A percentile compares a stretch with the other conserved stretches of the same genome.
phyloP scores from a whole-genome alignment of 2,797 vertebrate species.

The Pachyuromys duprasi region DNA sequence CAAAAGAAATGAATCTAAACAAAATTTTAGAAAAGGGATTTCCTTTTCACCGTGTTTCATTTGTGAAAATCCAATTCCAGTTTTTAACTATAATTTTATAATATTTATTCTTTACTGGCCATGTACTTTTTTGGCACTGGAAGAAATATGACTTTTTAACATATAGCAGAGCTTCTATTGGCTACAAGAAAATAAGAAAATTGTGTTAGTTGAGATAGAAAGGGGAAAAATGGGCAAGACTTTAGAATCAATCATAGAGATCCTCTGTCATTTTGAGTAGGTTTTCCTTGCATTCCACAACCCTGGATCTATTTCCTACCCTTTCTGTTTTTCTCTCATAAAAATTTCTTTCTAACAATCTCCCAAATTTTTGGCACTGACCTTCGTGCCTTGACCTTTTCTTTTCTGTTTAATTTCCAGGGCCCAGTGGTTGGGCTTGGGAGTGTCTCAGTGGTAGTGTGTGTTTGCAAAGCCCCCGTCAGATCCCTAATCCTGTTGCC shows the following conservation, averaged over 20 bases:
- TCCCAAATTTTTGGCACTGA: neutral
- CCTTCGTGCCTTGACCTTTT: conserved; percentile 60
- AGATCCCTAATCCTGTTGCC: neutral
- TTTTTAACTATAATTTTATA: neutral
- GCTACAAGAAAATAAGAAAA: conserved; percentile 1
- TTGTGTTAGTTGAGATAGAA: neutral
- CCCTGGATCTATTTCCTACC: neutral
- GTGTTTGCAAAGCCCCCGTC: neutral
- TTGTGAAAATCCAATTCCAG: neutral
- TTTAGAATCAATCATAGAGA: neutral
- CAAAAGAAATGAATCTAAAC: neutral
- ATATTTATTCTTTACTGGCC: neutral
- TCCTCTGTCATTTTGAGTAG: neutral
- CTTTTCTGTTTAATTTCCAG: conserved; percentile 42
- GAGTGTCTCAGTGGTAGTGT: neutral
- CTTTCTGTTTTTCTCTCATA: conserved; percentile 29
- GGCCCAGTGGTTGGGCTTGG: neutral
- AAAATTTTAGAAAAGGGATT: neutral
- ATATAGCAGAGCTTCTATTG: neutral
- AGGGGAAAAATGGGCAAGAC: neutral
- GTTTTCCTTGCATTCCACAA: neutral
- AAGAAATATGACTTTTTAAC: conserved; percentile 20
- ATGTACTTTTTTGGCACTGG: neutral
- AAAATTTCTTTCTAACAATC: conserved; percentile 49
- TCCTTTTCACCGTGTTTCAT: neutral